Conservation (phyloP, 2,888 invertebrate genomes). For the Acrocera orbiculus region DNA sequence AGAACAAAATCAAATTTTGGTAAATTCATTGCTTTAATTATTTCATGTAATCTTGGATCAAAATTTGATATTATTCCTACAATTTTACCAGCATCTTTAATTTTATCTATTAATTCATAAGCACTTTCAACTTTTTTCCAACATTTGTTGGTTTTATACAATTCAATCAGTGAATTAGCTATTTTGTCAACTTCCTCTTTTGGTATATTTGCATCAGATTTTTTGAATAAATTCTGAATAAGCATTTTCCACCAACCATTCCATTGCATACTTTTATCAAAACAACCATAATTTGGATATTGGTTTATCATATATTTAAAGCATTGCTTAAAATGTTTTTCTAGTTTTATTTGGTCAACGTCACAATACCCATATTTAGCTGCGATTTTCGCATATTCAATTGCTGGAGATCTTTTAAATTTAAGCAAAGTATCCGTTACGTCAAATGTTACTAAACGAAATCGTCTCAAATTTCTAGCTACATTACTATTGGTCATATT, state of each 20-base stretch:
- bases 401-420: conserved; percentile 44
- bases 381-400: conserved; percentile 54
- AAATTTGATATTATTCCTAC: conserved; percentile 80
- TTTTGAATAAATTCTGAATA: conserved; percentile 20
- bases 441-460: conserved; percentile 63
- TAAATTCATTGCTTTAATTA: conserved; percentile 46
- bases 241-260: conserved; percentile 61
- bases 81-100: conserved; percentile 26
- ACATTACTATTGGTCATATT: conserved; percentile 4
- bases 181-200: conserved; percentile 23
- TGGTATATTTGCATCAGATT: conserved; percentile 16
- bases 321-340: conserved; percentile 41
- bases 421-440: conserved; percentile 73
- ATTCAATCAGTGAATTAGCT: conserved; percentile 41
- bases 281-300: conserved; percentile 65
- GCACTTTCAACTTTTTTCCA: conserved; percentile 53
- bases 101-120: conserved; percentile 35
- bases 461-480: conserved; percentile 20
- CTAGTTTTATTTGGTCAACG: conserved; percentile 17
- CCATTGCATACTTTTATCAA: conserved; percentile 44
- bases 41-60: conserved; percentile 56
- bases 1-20: conserved; percentile 59
- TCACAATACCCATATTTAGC: conserved; percentile 37
- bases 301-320: conserved; percentile 42
- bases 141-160: conserved; percentile 50